Conservation (phyloP, 92 coral and sea anemone genomes). For the Virgularia gustaviana region DNA sequence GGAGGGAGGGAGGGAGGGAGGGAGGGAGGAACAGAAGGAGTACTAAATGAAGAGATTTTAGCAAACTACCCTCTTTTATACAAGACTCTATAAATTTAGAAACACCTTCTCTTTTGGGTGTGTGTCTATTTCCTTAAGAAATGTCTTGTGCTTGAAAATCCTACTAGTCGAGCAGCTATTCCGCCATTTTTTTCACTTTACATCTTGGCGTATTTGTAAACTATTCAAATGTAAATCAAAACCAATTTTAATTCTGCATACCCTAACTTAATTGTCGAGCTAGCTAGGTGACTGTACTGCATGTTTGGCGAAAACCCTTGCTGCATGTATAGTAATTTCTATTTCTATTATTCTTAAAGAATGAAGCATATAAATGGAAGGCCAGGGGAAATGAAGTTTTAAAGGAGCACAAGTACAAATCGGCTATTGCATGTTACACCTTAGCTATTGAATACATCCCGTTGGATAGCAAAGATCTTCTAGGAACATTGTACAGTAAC, state of each 20-base stretch:
- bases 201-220: neutral
- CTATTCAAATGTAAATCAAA: too few species aligned
- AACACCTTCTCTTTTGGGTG: too few species aligned
- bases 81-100: too few species aligned
- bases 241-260: neutral
- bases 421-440: constrained; percentile 62
- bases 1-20: too few species aligned
- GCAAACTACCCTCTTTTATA: too few species aligned
- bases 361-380: constrained; percentile 76
- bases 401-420: constrained; percentile 48
- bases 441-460: constrained; percentile 65
- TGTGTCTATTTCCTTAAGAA: too few species aligned
- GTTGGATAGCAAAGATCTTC: constrained; percentile 39
- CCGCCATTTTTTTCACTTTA: too few species aligned
- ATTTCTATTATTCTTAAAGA: constrained; percentile 32
- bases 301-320: neutral
- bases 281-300: neutral
- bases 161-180: too few species aligned
- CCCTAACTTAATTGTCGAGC: constrained; percentile 8
- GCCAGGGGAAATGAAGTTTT: constrained; percentile 78
- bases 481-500: constrained; percentile 62
- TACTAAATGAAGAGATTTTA: too few species aligned
- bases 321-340: constrained; percentile 8
- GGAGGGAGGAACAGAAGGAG: too few species aligned
- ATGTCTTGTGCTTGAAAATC: too few species aligned